Evolutionary conservation across 2,888 invertebrate genomes (phyloP).

Genomic region (Caradrina clavipalpis): DNA sequence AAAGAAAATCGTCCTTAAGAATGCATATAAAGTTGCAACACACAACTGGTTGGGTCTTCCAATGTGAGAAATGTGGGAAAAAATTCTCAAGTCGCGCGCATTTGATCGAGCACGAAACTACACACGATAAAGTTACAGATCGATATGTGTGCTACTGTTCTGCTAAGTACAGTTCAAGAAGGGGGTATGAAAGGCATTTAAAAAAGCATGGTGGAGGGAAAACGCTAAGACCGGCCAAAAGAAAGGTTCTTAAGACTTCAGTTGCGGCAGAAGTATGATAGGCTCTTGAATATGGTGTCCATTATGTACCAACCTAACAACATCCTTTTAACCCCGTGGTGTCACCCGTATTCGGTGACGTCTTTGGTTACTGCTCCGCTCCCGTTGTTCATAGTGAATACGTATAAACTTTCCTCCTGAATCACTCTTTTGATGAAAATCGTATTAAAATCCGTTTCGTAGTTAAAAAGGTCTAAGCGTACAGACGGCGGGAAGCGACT

Average conservation of each 20-base stretch:
- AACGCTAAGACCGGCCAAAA: conserved; percentile 3
- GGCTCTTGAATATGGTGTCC: neutral
- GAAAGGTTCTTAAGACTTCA: neutral
- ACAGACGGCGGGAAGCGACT: too few species aligned
- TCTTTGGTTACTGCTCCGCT: too few species aligned
- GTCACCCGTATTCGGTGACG: too few species aligned
- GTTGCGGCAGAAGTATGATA: neutral
- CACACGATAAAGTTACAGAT: conserved; percentile 70
- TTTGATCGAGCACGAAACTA: conserved; percentile 73
- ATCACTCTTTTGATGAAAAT: too few species aligned
- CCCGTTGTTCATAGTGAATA: too few species aligned
- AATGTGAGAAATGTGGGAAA: conserved; percentile 77
- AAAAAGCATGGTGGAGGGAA: conserved; percentile 57
- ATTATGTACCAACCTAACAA: too few species aligned
- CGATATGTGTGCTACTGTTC: conserved; percentile 74
- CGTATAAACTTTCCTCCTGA: too few species aligned
- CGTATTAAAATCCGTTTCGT: too few species aligned
- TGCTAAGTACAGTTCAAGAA: conserved; percentile 69
- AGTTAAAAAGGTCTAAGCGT: too few species aligned
- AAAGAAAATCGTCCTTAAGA: conserved; percentile 62
- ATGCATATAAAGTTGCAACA: conserved; percentile 71
- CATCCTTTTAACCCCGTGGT: too few species aligned
- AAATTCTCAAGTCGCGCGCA: conserved; percentile 64
- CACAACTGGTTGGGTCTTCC: conserved; percentile 54
- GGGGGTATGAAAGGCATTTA: conserved; percentile 73